Base-by-base conservation (phyloP, 2,113 vertebrate species). In the Heloderma charlesbogerti region DNA sequence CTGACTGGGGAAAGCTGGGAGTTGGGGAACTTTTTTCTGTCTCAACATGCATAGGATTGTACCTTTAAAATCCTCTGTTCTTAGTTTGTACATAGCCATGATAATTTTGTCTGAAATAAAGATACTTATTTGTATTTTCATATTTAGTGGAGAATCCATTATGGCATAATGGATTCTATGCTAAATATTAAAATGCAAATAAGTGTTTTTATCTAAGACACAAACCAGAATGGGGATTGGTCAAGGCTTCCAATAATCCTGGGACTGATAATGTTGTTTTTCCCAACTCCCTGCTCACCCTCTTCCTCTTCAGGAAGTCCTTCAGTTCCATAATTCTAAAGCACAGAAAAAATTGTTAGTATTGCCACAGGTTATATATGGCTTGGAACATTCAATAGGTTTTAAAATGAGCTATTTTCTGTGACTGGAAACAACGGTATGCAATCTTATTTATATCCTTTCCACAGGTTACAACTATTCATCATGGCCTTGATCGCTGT, bases 401-500 rank as follows among this genome's bases (percentile, higher is more conserved):
- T 34, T 81, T 27, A 80, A 69, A 29, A 29, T 29, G 3, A 74
- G 3, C 72, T 34, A 31, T 29, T 92, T 72, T 31, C 27, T 69
- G 54, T 45, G 20, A n/a, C 20, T 85, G 48, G 12, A 43, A n/a
- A 43, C 69, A n/a, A 29, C 37, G 81, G 1, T 77, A 66, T 5
- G 0, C 82, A 89, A 95, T 88, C 87, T 96, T 75, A 96, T 77
- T 88, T 37, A 22, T 90, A 25, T 91, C 40, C 27, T 96, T 78
- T 92, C 74, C 94, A 67, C 92, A 99, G 99, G 98, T 98, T 63
- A 94, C 94, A 77, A 87, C 93, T 20, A 57, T 98, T 71, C 97
- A 98, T 79, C 89, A 94, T 20, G 98, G 98, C 10, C 97, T 99
- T 93, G 98, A 98, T 89, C 98, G 95, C 18, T 99, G 98, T 97